Evolutionary conservation across 2,113 vertebrate species (phyloP).

Genomic region (Oriolus oriolus): DNA sequence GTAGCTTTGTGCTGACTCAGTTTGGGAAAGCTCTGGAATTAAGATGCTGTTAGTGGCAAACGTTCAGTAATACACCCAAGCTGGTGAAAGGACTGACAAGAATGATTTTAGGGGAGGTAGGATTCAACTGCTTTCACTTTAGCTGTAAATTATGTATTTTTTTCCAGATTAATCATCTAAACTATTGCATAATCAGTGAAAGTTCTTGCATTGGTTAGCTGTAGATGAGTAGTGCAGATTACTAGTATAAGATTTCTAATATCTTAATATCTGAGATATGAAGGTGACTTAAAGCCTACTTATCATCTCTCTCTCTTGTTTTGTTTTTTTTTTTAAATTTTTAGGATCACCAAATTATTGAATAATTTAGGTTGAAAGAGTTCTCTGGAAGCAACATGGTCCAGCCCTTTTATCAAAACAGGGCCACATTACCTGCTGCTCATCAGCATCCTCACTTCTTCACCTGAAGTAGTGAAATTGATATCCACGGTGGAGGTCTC

Average conservation of each 20-base stretch:
- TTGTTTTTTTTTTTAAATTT: not conserved
- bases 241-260: not conserved
- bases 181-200: not conserved
- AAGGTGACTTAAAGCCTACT: not conserved
- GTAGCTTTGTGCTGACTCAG: not conserved
- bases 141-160: not conserved
- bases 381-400: rapidly evolving
- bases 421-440: too few relatives aligned
- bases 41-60: not conserved
- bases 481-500: not conserved
- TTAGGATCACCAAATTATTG: not conserved
- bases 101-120: not conserved
- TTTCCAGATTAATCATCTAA: not conserved
- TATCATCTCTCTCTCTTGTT: rapidly evolving
- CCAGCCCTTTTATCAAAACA: not conserved
- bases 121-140: not conserved
- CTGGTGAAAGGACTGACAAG: not conserved
- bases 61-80: not conserved
- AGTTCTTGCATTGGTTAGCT: not conserved
- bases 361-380: not conserved
- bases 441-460: not conserved
- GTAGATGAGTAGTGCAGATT: not conserved
- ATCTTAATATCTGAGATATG: not conserved
- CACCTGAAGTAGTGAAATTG: not conserved
- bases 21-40: not conserved